These are phyloP conservation scores for Acleris laterana DNA, from an alignment of 2,888 invertebrate genomes.

Conservation along the genomic window DNA sequence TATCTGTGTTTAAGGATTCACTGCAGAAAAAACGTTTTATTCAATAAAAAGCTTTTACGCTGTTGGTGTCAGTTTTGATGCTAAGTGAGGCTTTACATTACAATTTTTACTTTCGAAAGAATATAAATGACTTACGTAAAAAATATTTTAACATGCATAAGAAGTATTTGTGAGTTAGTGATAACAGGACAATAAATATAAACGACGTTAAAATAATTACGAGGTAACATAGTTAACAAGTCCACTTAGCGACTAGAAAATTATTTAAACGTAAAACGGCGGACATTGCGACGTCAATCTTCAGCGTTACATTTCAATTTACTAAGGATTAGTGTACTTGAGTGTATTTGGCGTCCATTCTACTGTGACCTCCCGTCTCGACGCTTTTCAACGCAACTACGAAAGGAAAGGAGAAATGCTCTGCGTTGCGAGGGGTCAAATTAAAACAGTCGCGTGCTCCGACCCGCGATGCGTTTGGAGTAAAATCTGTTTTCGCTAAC, in stretches of 20 bases:
- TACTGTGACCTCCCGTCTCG: constrained; percentile 33
- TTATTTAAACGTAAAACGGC: constrained; percentile 42
- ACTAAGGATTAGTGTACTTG: constrained; percentile 54
- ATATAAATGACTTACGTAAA: no score
- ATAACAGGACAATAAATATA: no score
- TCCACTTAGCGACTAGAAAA: constrained; percentile 35
- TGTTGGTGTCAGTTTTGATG: no score
- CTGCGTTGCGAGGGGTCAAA: constrained; percentile 36
- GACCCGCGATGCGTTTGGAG: constrained; percentile 43
- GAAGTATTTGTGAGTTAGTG: no score
- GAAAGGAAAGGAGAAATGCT: constrained; percentile 19
- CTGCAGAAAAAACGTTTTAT: no score
- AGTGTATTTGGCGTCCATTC: constrained; percentile 42
- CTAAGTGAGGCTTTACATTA: no score
- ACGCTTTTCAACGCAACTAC: constrained; percentile 24
- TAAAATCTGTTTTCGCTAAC: constrained; percentile 54
- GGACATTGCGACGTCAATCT: constrained; percentile 47
- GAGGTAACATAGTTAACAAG: constrained; percentile 18
- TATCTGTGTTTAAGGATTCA: no score
- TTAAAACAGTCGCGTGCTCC: constrained; percentile 43
- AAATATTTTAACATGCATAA: no score
- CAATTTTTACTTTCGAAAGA: no score
- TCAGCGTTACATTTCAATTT: constrained; percentile 60
- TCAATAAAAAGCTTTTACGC: no score
- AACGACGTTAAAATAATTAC: no score